These are phyloP conservation scores for Tenthredo notha DNA, from an alignment of 2,888 invertebrate genomes.

Conservation along the genomic window DNA sequence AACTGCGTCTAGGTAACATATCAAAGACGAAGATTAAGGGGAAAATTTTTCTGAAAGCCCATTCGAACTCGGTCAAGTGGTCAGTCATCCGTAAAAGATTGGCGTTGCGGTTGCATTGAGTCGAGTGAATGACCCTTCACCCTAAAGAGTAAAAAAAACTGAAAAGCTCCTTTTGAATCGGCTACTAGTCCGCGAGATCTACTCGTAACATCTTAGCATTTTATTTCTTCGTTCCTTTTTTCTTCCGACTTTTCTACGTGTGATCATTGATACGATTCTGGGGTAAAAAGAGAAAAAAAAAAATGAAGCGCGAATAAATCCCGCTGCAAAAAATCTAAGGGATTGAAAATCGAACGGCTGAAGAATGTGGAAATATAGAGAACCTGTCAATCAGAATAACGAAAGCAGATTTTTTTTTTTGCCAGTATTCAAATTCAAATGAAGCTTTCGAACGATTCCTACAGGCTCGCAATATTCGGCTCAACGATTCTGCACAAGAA, in stretches of 20 bases:
- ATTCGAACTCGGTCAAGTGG: conserved; percentile 29
- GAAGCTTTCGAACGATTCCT: not conserved
- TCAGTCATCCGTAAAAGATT: conserved; percentile 8
- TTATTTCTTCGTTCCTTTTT: not conserved
- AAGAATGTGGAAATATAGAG: not conserved
- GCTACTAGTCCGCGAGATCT: not conserved
- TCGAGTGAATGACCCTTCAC: conserved; percentile 20
- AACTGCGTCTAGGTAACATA: not conserved
- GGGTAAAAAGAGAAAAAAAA: not conserved
- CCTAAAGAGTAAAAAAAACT: not conserved
- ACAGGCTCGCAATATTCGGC: not conserved
- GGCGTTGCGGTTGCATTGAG: conserved; percentile 19
- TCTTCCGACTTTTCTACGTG: not conserved
- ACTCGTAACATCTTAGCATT: not conserved
- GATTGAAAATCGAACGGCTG: not conserved
- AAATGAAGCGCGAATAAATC: not conserved
- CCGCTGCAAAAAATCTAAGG: not conserved
- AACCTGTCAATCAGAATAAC: conserved; percentile 8
- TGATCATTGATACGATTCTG: not conserved
- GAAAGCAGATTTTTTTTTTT: not conserved
- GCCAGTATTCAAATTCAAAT: not conserved
- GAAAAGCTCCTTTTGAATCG: not conserved
- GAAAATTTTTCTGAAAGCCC: not conserved
- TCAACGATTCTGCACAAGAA: not conserved
- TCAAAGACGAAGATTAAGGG: not conserved